Evolutionary conservation across 2,113 vertebrate species (phyloP).

Genomic region (Camelus bactrianus): DNA sequence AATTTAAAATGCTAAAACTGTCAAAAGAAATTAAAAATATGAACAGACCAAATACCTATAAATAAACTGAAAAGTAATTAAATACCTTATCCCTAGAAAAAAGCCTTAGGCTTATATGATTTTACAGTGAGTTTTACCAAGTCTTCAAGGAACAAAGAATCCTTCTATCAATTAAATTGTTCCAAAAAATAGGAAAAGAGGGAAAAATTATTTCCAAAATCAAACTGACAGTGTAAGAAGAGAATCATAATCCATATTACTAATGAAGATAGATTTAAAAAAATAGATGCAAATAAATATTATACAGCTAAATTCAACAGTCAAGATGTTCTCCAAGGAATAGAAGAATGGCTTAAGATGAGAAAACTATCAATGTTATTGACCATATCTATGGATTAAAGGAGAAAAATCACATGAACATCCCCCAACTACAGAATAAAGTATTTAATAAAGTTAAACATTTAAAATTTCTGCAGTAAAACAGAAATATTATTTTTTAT

Average conservation of each 20-base stretch:
- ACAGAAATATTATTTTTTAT: not conserved
- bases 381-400: not conserved
- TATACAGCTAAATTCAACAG: not conserved
- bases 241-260: not conserved
- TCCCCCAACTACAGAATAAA: not conserved
- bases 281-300: slow-evolving; percentile 35
- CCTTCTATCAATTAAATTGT: slow-evolving; percentile 28
- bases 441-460: not conserved
- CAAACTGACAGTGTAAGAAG: not conserved
- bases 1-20: slow-evolving; percentile 35
- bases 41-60: not conserved
- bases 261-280: slow-evolving; percentile 12
- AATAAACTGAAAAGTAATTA: slow-evolving; percentile 48
- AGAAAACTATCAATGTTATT: not conserved
- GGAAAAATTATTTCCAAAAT: slow-evolving; percentile 25
- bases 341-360: not conserved
- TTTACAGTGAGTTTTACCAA: slow-evolving; percentile 38
- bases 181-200: slow-evolving; percentile 41
- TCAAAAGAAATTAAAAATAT: slow-evolving; percentile 34
- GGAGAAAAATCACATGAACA: not conserved
- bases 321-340: not conserved
- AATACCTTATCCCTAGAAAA: not conserved
- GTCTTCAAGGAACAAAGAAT: not conserved
- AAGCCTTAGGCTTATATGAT: not conserved
- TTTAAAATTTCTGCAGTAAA: slow-evolving; percentile 20